Conservation (phyloP, 2,797 vertebrate genomes). For the Acipenser oxyrinchus region DNA sequence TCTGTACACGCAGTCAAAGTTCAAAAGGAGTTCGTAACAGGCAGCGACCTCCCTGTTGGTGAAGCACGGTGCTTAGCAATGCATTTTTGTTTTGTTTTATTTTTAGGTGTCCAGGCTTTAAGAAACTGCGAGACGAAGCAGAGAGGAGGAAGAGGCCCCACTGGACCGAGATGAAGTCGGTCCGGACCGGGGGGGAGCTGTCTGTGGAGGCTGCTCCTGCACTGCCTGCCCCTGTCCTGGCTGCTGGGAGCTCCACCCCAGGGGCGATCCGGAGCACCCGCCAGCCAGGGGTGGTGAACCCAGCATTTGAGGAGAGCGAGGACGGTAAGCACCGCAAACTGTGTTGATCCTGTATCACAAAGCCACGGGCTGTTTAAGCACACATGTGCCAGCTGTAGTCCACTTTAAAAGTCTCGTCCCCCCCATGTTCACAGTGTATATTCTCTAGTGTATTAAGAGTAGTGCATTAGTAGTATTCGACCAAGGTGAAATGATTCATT, state of each 20-base stretch:
- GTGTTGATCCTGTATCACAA: conserved; percentile 13
- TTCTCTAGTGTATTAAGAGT: no score
- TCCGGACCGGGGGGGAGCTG: conserved; percentile 55
- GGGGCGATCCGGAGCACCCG: conserved; percentile 50
- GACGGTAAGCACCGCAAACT: conserved; percentile 60
- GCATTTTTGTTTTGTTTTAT: conserved; percentile 13
- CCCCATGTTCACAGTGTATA: no score
- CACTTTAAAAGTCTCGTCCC: no score
- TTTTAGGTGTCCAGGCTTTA: conserved; percentile 76
- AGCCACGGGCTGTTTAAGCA: background rate
- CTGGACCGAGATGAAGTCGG: conserved; percentile 63
- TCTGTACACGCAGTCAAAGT: conserved; percentile 5
- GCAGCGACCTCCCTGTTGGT: no score
- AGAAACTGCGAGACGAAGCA: conserved; percentile 66
- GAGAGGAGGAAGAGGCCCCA: conserved; percentile 67
- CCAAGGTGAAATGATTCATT: no score
- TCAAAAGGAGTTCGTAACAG: background rate
- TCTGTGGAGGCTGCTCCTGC: conserved; percentile 36
- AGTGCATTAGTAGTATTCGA: no score
- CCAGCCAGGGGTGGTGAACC: conserved; percentile 80
- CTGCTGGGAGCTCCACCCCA: conserved; percentile 49
- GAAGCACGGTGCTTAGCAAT: no score
- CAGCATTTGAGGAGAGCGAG: conserved; percentile 81
- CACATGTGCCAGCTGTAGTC: no score
- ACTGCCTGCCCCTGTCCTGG: conserved; percentile 22